Evolutionary conservation across 2,888 invertebrate genomes (phyloP), one percentile per base, ranked within the genome.

Genomic region (Eledona agricola): DNA sequence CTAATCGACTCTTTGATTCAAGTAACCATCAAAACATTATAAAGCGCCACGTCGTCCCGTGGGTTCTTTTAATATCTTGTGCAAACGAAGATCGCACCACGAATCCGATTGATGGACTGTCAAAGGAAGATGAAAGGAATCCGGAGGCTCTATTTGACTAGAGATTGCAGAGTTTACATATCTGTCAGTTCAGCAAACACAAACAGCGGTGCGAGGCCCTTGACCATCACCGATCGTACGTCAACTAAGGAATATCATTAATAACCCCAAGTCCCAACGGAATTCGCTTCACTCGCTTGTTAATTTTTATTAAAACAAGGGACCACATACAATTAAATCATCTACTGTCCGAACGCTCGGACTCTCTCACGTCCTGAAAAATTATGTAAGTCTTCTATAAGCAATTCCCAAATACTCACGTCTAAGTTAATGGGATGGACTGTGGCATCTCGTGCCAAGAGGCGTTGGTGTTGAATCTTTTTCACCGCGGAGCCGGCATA

Each of bases 101-200:
- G 15, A 25, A 46, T 34, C 17, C 16, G 26, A 10, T 25, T 34
- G 23, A 22, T 34, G 16, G n/a, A 19, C 4, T 13, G 17, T 22
- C 37, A 37, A 15, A 15, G 17, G 31, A 42, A 53, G 54, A 54
- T 54, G 50, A 54, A 54, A 54, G 54, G 37, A 43, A 35, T 13
- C 26, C 35, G 15, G 12, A 56, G 53, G 50, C 53, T 43, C 43
- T 58, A 58, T 62, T 60, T 60, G 56, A 50, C 55, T 52, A 57
- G 58, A 60, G 55, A 58, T 49, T 64, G 60, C 59, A 55, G 55
- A 58, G 64, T 62, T 64, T 62, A 56, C 63, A 62, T 64, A 63
- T 59, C 60, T 60, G 62, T 63, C 62, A 62, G 58, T 63, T 64
- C 55, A 55, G 55, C 60, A 63, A 64, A 64, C 62, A 63, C 46